Evolutionary conservation across 2,888 invertebrate species (phyloP).

Genomic region (Carterocephalus palaemon): DNA sequence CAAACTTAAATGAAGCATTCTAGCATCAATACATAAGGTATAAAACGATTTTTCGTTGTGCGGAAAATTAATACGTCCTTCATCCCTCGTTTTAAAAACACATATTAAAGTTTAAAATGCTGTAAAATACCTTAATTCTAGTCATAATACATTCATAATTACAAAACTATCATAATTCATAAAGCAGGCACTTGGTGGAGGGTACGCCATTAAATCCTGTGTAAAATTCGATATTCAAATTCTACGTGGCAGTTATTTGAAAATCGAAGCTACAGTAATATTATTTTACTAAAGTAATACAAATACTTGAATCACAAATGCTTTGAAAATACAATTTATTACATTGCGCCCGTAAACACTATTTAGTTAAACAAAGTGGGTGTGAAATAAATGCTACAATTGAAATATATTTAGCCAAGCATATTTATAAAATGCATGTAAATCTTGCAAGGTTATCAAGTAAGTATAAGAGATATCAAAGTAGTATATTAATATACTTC

Average conservation of each 20-base stretch:
- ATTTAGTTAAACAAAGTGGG: no score
- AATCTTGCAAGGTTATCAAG: no score
- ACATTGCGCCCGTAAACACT: no score
- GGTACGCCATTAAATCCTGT: constrained; percentile 10
- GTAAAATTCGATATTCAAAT: constrained; percentile 12
- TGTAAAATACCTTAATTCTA: constrained; percentile 22
- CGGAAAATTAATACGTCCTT: constrained; percentile 33
- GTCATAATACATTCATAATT: constrained; percentile 16
- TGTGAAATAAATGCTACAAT: no score
- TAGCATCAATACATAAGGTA: constrained; percentile 53
- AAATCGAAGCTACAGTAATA: constrained; percentile 1
- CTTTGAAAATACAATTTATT: neutral
- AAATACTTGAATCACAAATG: neutral
- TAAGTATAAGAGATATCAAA: no score
- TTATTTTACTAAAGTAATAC: constrained; percentile 1
- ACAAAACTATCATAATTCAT: constrained; percentile 18
- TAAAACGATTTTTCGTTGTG: constrained; percentile 56
- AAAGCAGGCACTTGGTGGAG: constrained; percentile 24
- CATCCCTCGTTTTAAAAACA: no score
- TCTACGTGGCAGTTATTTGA: constrained; percentile 1
- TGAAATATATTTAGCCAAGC: no score
- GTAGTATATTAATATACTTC: no score
- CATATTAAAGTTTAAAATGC: constrained; percentile 13
- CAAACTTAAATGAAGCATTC: constrained; percentile 63
- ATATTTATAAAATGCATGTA: no score